Conservation (phyloP, 2,888 invertebrate genomes). For the Gymnoscelis rufifasciata region DNA sequence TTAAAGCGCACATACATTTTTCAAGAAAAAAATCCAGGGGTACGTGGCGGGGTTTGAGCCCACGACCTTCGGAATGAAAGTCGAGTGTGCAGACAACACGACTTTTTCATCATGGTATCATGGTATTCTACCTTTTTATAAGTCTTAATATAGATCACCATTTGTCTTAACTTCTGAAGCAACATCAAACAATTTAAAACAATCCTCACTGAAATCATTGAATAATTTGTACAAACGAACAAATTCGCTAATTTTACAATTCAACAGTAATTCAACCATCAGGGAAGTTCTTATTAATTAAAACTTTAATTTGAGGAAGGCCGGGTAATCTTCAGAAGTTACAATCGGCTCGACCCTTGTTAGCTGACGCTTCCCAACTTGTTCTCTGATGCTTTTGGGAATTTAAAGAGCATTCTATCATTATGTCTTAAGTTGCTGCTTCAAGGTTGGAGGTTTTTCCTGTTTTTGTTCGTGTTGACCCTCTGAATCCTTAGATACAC, state of each 20-base stretch:
- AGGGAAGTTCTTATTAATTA: slow-evolving; percentile 27
- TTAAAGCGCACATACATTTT: no score
- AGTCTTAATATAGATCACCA: no score
- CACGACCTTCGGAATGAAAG: no score
- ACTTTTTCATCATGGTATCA: no score
- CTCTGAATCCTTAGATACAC: no score
- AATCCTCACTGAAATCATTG: not conserved
- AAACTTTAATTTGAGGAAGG: slow-evolving; percentile 33
- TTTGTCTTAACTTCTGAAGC: no score
- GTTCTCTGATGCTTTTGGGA: slow-evolving; percentile 29
- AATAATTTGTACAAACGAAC: slow-evolving; percentile 7
- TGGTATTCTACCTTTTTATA: no score
- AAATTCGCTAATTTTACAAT: slow-evolving; percentile 17
- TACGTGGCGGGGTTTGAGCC: no score
- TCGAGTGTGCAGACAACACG: no score
- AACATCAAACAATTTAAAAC: not conserved
- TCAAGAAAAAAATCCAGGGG: no score
- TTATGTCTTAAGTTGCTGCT: not conserved
- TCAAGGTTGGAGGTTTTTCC: no score
- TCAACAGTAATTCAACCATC: slow-evolving; percentile 28
- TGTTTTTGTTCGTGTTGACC: no score
- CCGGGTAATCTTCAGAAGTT: slow-evolving; percentile 53
- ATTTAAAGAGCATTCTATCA: slow-evolving; percentile 22
- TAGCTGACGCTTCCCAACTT: slow-evolving; percentile 47
- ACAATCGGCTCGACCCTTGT: slow-evolving; percentile 50